These are phyloP conservation scores for Tetrapedia diversipes DNA, from an alignment of 2,888 invertebrate species.

Conservation along the genomic window DNA sequence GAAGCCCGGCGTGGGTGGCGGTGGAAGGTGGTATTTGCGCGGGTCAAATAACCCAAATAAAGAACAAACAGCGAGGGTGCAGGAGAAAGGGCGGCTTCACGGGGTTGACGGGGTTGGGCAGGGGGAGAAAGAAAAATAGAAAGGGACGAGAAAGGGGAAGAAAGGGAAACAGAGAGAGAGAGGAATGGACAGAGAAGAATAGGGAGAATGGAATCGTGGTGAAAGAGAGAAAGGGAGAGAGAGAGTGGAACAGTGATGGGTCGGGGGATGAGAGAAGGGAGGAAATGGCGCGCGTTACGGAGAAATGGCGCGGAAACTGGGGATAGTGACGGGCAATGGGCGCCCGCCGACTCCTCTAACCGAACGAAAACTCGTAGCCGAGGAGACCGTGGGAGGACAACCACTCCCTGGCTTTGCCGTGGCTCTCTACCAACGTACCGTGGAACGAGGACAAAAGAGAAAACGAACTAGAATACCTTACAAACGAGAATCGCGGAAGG, in stretches of 20 bases:
- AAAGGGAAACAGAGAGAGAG: constrained; percentile 64
- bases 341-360: constrained; percentile 72
- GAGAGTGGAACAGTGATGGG: constrained; percentile 7
- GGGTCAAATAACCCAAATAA: constrained; percentile 82
- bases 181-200: constrained; percentile 38
- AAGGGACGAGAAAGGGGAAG: constrained; percentile 67
- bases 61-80: constrained; percentile 78
- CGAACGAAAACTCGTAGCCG: constrained; percentile 72
- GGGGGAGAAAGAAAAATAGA: constrained; percentile 54
- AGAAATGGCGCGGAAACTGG: constrained; percentile 83
- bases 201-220: background rate
- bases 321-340: constrained; percentile 82
- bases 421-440: constrained; percentile 52
- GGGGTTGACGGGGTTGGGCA: constrained; percentile 39
- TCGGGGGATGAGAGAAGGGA: constrained; percentile 74
- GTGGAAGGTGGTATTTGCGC: constrained; percentile 81
- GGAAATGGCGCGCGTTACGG: constrained; percentile 83
- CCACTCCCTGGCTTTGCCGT: constrained; percentile 58
- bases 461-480: constrained; percentile 77
- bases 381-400: constrained; percentile 77
- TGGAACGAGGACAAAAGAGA: constrained; percentile 77
- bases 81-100: constrained; percentile 55
- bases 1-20: constrained; percentile 54
- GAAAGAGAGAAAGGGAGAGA: constrained; percentile 39
- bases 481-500: constrained; percentile 69